Base-by-base conservation (phyloP, 2,797 vertebrate species). In the Gadopsis marmoratus region DNA sequence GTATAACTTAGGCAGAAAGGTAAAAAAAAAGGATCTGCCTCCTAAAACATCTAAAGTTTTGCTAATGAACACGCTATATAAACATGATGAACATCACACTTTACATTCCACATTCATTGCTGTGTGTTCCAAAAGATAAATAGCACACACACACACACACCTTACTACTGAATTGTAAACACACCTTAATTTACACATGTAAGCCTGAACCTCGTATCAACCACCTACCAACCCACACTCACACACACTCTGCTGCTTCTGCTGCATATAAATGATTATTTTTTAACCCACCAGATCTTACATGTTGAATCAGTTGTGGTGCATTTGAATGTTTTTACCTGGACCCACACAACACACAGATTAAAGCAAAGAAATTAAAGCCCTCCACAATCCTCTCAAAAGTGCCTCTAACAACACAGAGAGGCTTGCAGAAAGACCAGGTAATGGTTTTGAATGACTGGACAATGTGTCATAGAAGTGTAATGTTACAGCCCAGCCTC, bases 401-500 rank as follows among this genome's bases (percentile, higher is more conserved):
- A 74, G 35, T 35, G 53, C 4, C 23, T 71, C 29, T 64, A 58
- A 74, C 72, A 88, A 65, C 63, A 77, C 17, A 68, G 69, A 73
- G 65, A 76, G 75, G 69, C 45, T 43, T 81, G 81, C 55, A 65
- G 78, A 88, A 76, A 84, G 78, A 67, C 50, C 89, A 94, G 92
- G 91, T 93, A 92, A 88, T 89, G 80, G 79, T 90, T 92, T 88
- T 88, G 63, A 90, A 71, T 86, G 79, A 79, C 84, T 87, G 84
- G 81, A 76, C 88, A 85, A 88, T 94, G 91, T 88, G 92, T 93
- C 92, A 93, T 84, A 60, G 50, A 71, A 84, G 92, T 94, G 81
- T 95, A 87, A 63, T 80, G 89, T 95, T 95, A 93, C 95, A 93
- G 84, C 77, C 82, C 89, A 74, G 60, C 91, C 91, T 87, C 84